Evolutionary conservation across 2,113 vertebrate species (phyloP), one percentile per base, ranked within the genome.

Genomic region (Archilochus colubris): DNA sequence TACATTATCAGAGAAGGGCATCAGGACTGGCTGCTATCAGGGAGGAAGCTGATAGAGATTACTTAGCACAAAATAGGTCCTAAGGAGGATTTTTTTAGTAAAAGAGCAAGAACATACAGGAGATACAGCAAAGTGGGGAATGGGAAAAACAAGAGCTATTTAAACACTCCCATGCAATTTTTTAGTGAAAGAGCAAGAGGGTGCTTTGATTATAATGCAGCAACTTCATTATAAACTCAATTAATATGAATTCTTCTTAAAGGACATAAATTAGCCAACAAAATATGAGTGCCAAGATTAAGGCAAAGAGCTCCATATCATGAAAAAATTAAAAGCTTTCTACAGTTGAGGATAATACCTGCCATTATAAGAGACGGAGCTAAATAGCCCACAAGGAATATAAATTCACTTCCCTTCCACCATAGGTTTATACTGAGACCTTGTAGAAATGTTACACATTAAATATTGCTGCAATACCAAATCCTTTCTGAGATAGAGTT

Each of bases 251-350:
- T 53, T 86, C 30, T 48, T 74, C 51, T 83, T 59, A 40, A 91
- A 82, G 64, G 48, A 86, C 31, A 94, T 53, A 96, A 90, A 74
- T 83, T 67, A 83, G 46, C 55, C 36, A 74, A 40, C 43, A 88
- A 22, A 89, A 8, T 30, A 63, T 25, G 18, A 91, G 30, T 68
- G 69, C 94, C 40, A 72, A 64, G 62, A 84, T n/a, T 31, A 78
- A 82, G 38, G 19, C 48, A 93, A 80, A 81, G 38, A 92, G 19
- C 22, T 86, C 58, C 81, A 7, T 33, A 61, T 21, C 66, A 94
- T 36, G 22, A 75, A 86, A 76, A 89, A 69, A 54, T 31, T 63
- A 55, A 77, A 86, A 69, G 20, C 0, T 4, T 81, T 83, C 25
- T 73, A 50, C 57, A 86, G 44, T 48, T 68, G 30, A 82, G 27